These are phyloP conservation scores for Andricus curvator DNA, from an alignment of 2,888 invertebrate genomes.

Conservation along the genomic window DNA sequence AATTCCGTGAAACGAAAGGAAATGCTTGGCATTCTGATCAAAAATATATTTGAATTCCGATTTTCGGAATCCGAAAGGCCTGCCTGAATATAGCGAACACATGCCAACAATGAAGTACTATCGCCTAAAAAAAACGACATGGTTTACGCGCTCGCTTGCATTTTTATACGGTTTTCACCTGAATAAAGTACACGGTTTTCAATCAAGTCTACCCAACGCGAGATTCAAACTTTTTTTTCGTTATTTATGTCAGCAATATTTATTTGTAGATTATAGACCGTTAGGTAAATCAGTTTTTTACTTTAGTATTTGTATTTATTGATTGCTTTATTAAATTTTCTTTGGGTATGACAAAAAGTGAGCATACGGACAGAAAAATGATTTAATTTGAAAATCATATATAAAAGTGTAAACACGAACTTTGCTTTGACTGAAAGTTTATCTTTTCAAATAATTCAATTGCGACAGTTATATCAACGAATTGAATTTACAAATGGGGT, in stretches of 20 bases:
- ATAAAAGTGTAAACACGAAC: background rate
- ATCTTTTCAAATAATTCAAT: conserved; percentile 8
- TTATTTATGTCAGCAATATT: background rate
- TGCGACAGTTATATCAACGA: background rate
- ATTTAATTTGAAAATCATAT: no score
- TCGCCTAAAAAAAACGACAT: background rate
- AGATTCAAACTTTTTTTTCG: background rate
- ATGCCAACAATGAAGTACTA: background rate
- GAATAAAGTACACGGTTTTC: background rate
- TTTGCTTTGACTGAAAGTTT: background rate
- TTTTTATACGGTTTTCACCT: conserved; percentile 9
- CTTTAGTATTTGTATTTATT: no score
- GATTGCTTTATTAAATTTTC: no score
- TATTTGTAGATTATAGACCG: background rate
- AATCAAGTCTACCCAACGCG: background rate
- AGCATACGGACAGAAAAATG: no score
- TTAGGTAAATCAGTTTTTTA: no score
- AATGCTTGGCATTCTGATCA: background rate
- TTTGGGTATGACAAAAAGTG: no score
- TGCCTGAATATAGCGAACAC: background rate
- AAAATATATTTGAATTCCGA: background rate
- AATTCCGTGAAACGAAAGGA: background rate
- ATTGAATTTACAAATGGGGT: background rate
- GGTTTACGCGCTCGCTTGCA: background rate
- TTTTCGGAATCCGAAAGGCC: background rate